Percentiles rank a stretch among this genome's conserved stretches.
Conservation (phyloP, 2,888 invertebrate genomes). For the Adelognathus sp. region DNA sequence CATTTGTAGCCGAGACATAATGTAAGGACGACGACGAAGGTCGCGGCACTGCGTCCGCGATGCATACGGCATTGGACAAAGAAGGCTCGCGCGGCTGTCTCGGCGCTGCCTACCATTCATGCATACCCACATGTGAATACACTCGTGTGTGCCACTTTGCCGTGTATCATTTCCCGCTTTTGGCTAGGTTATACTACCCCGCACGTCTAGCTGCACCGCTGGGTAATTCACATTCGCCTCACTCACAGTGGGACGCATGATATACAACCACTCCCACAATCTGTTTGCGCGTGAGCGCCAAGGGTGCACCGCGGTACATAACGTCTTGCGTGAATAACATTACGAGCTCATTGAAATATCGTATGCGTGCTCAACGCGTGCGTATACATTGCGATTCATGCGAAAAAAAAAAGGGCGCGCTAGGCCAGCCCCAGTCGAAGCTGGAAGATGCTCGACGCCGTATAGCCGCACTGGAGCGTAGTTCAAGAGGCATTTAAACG, state of each 20-base stretch:
- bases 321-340: slow-evolving; percentile 48
- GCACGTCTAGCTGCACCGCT: neutral
- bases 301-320: slow-evolving; percentile 34
- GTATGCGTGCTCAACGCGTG: slow-evolving; percentile 25
- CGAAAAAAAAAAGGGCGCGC: neutral
- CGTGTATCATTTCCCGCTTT: slow-evolving; percentile 22
- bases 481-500: slow-evolving; percentile 53
- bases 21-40: slow-evolving; percentile 52
- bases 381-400: neutral
- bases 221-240: slow-evolving; percentile 57
- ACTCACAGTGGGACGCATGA: slow-evolving; percentile 39
- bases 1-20: slow-evolving; percentile 38
- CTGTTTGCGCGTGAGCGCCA: slow-evolving; percentile 31
- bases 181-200: slow-evolving; percentile 1
- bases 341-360: slow-evolving; percentile 47
- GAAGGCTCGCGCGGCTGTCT: slow-evolving; percentile 21
- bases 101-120: neutral
- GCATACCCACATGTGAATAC: neutral
- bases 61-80: slow-evolving; percentile 39
- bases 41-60: slow-evolving; percentile 8
- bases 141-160: neutral
- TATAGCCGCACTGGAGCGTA: slow-evolving; percentile 27
- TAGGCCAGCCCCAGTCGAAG: neutral
- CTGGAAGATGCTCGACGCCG: neutral
- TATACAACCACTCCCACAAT: slow-evolving; percentile 48